These are phyloP conservation scores for Drosophila sp. DNA, from an alignment of 1,140 invertebrate species.

Conservation along the genomic window DNA sequence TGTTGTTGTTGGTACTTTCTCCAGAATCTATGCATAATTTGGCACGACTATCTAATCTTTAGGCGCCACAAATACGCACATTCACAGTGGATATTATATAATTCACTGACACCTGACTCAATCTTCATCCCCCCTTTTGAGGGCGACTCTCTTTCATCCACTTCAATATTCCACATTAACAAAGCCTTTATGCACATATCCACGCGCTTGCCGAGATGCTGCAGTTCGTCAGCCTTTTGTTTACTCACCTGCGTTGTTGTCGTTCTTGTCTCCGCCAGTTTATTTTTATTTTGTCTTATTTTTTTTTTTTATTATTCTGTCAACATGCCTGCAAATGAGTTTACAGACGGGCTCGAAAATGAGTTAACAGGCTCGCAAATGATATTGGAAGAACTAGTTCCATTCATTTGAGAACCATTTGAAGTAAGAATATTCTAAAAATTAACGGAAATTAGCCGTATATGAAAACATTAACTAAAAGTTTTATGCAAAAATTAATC, in stretches of 20 bases:
- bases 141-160: neutral
- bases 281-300: constrained; percentile 15
- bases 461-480: no score
- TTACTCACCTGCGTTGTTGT: constrained; percentile 14
- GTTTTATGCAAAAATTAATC: no score
- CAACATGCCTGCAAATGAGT: no score
- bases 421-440: no score
- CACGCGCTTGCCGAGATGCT: neutral
- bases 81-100: constrained; percentile 67
- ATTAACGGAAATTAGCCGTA: no score
- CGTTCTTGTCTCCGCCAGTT: constrained; percentile 1
- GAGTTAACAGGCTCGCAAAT: no score
- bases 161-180: constrained; percentile 1
- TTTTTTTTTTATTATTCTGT: constrained; percentile 16
- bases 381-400: no score
- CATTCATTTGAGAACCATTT: no score
- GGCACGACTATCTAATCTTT: constrained; percentile 30
- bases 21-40: neutral
- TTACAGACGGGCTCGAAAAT: no score
- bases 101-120: constrained; percentile 47
- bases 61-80: constrained; percentile 29
- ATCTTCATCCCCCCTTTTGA: neutral
- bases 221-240: constrained; percentile 10
- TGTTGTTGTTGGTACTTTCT: constrained; percentile 19
- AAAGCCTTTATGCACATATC: neutral